Evolutionary conservation across 2,113 vertebrate genomes (phyloP), one percentile per base, ranked within the genome.

Genomic region (Tenrec ecaudatus): DNA sequence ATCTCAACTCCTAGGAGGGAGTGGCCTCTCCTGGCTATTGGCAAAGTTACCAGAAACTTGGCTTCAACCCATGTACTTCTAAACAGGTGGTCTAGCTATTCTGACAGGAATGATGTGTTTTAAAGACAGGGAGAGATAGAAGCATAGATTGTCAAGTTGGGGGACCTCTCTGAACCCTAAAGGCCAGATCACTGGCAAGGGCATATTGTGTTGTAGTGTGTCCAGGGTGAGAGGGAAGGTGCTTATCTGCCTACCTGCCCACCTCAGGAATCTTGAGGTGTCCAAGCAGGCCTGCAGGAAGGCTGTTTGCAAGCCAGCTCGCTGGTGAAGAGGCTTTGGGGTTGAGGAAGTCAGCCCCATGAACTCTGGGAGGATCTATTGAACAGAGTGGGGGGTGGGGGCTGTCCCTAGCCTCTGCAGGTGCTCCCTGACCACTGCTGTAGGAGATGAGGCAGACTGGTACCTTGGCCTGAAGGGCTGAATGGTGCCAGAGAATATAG

Each of bases 11-110:
- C 4, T 88, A 53, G 62, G 91, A 89, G 27, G 85, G 97, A 96
- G 81, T 8, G 64, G 94, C 91, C 86, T 96, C 94, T 81, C 84
- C 88, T 97, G 92, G 92, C 89, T 97, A 23, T 58, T 97, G 97
- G 97, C 96, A 97, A 97, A 96, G 29, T 68, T 93, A 76, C 33
- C 31, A 95, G 89, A 93, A 94, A 94, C 92, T 97, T 71, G 97
- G 95, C 96, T 85, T 76, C 36, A 17, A 60, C 93, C 33, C 88
- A 73, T 89, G 96, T 58, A 77, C 76, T 80, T 92, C 87, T 96
- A 95, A 94, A 92, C 57, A 97, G 95, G 96, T 96, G 94, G 94
- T 90, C 94, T 78, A 80, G 79, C 89, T 80, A 92, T 64, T 57
- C 79, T 93, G 53, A 8, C 84, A 95, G 60, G 68, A 47, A 94